Percentiles rank a stretch among this genome's conserved stretches.
Conservation (phyloP, 2,113 vertebrate species). For the Rhineura floridana region DNA sequence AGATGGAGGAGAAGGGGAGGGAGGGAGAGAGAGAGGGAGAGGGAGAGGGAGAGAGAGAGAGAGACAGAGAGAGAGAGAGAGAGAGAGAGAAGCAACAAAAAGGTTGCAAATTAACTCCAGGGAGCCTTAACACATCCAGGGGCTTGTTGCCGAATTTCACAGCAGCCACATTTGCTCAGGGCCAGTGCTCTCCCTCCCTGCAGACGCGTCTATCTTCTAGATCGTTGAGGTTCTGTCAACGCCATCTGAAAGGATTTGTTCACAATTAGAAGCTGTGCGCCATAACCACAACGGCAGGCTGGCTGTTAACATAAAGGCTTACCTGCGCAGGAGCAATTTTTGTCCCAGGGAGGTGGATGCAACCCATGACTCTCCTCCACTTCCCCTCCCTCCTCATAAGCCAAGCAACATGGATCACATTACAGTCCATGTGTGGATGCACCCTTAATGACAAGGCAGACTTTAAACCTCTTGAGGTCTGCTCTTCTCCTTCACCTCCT, state of each 20-base stretch:
- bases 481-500: background rate
- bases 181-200: constrained; percentile 75
- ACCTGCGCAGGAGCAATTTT: background rate
- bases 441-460: background rate
- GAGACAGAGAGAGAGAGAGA: constrained; percentile 1
- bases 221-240: constrained; percentile 97
- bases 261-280: constrained; percentile 21
- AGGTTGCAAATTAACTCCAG: constrained; percentile 73
- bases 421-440: background rate
- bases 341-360: background rate
- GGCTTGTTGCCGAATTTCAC: constrained; percentile 61
- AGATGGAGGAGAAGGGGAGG: constrained; percentile 25
- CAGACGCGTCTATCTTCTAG: constrained; percentile 76
- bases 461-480: background rate
- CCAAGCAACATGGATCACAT: background rate
- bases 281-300: background rate
- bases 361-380: background rate
- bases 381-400: background rate
- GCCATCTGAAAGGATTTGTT: constrained; percentile 79
- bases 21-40: constrained; percentile 13
- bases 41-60: constrained; percentile 9
- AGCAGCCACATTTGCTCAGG: constrained; percentile 76
- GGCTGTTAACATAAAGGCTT: background rate
- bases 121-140: constrained; percentile 67
- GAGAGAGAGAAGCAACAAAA: constrained; percentile 47